Conservation (phyloP, 2,797 vertebrate genomes). For the Tiaroga cobitis region DNA sequence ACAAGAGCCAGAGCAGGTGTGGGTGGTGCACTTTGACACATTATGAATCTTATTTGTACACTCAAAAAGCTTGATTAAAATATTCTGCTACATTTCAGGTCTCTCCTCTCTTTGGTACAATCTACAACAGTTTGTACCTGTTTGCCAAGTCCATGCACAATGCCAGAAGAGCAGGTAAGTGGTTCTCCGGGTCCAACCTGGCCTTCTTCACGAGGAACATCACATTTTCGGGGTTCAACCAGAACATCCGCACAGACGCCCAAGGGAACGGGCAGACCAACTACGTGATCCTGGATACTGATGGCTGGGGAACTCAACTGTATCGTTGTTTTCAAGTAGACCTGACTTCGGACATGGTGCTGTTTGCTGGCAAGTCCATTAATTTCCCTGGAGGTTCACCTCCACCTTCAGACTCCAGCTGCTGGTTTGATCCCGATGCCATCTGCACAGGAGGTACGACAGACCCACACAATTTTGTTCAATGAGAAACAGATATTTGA, state of each 20-base stretch:
- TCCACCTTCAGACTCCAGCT: constrained; percentile 84
- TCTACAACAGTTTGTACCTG: constrained; percentile 92
- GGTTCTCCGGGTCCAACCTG: constrained; percentile 78
- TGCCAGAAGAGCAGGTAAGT: constrained; percentile 74
- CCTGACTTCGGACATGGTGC: constrained; percentile 70
- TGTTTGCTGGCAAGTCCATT: constrained; percentile 77
- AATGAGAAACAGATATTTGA: not conserved
- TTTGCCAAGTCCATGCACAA: constrained; percentile 85
- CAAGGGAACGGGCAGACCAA: constrained; percentile 78
- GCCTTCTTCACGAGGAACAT: constrained; percentile 83
- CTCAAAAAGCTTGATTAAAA: not conserved
- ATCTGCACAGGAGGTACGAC: constrained; percentile 84
- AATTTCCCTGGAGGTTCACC: constrained; percentile 83
- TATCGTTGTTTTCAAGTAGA: constrained; percentile 83
- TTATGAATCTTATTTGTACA: not conserved
- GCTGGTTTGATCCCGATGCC: constrained; percentile 85
- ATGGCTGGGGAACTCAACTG: constrained; percentile 79
- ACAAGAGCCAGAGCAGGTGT: constrained; percentile 81
- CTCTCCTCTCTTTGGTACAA: constrained; percentile 91
- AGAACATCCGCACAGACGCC: constrained; percentile 78
- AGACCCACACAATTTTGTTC: not conserved
- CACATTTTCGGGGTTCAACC: constrained; percentile 89
- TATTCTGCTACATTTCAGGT: constrained; percentile 74
- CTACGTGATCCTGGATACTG: constrained; percentile 87
- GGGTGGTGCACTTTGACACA: not conserved